A percentile compares a stretch with the other conserved stretches of the same genome.
Conservation (phyloP, 2,797 vertebrate species). For the Xenentodon cancila region DNA sequence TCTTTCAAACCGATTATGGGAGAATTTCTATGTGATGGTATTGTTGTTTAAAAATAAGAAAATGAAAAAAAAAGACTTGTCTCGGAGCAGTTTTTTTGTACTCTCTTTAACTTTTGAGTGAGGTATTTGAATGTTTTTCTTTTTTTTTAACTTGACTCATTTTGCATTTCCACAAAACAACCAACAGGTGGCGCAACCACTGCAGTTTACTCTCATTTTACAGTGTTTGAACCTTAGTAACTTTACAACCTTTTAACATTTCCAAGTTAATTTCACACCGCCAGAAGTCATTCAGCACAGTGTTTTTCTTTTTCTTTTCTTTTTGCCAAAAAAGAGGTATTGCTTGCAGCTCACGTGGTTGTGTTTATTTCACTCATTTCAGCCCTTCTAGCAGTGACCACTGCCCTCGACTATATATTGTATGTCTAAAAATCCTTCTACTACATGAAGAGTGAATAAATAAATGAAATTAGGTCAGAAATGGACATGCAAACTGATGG, state of each 20-base stretch:
- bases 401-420: background rate
- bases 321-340: background rate
- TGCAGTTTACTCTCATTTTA: conserved; percentile 29
- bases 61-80: conserved; percentile 22
- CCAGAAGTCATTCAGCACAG: too few species aligned
- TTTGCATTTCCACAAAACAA: conserved; percentile 30
- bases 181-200: conserved; percentile 75
- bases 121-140: background rate
- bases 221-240: conserved; percentile 8
- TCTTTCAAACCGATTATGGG: conserved; percentile 76
- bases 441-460: conserved; percentile 8
- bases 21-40: conserved; percentile 77
- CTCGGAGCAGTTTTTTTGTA: conserved; percentile 23
- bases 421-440: background rate
- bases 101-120: too few species aligned
- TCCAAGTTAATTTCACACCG: background rate
- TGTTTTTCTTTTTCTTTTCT: too few species aligned
- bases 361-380: background rate
- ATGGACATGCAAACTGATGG: background rate
- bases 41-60: conserved; percentile 72
- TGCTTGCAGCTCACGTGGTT: conserved; percentile 4
- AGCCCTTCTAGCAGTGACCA: background rate
- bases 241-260: background rate
- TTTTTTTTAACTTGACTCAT: background rate
- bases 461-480: background rate